A percentile compares a stretch with the other conserved stretches of the same genome.
phyloP scores from a whole-genome alignment of 2,888 invertebrate genomes.

The Aproaerema taeniolella region DNA sequence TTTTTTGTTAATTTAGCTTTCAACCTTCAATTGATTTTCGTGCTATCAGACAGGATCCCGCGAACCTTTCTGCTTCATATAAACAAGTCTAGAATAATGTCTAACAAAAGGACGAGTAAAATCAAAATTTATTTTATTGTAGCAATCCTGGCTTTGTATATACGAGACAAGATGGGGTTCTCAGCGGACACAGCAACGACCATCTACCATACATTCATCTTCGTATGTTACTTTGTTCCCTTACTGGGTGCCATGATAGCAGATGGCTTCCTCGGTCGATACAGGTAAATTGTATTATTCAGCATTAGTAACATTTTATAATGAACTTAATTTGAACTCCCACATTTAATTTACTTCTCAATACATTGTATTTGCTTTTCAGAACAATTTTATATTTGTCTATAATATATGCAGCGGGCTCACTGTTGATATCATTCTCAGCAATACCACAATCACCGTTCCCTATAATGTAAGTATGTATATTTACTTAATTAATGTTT shows the following conservation, averaged over 20 bases:
- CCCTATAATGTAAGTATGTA: constrained; percentile 71
- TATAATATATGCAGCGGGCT: constrained; percentile 91
- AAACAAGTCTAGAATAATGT: too few relatives aligned
- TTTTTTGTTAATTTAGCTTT: too few relatives aligned
- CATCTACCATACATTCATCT: constrained; percentile 92
- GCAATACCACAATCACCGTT: constrained; percentile 80
- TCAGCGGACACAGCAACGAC: constrained; percentile 86
- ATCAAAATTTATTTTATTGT: too few relatives aligned
- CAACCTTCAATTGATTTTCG: too few relatives aligned
- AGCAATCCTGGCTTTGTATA: constrained; percentile 96
- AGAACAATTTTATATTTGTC: constrained; percentile 93
- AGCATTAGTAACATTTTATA: too few relatives aligned
- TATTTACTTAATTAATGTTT: too few relatives aligned
- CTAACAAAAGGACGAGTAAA: too few relatives aligned
- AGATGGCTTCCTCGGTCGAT: constrained; percentile 95
- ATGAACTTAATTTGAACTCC: neutral
- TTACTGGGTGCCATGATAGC: constrained; percentile 95
- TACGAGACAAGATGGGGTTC: constrained; percentile 86
- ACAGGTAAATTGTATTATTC: constrained; percentile 63
- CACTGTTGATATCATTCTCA: constrained; percentile 83
- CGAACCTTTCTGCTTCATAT: too few relatives aligned
- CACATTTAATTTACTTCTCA: too few relatives aligned
- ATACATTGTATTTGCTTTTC: constrained; percentile 31
- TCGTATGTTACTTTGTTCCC: constrained; percentile 94
- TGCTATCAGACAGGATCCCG: too few relatives aligned